phyloP scores from a whole-genome alignment of 2,113 vertebrate genomes.

The Ranitomeya variabilis region DNA sequence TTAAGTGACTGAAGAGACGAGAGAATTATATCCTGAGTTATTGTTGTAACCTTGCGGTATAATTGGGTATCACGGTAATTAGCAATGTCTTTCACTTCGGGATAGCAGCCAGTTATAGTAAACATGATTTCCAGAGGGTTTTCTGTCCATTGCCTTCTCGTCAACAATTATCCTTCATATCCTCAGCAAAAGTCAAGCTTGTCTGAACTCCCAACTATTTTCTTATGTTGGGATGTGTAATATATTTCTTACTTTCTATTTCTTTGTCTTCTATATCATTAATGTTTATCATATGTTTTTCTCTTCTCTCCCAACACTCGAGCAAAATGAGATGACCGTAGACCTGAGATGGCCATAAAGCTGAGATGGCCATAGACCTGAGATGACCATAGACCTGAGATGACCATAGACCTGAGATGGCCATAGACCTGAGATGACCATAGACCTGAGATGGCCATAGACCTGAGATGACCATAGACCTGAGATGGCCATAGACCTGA shows the following conservation, averaged over 20 bases:
- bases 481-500: no score
- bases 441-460: no score
- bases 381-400: no score
- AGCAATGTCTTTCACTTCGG: constrained; percentile 4
- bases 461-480: no score
- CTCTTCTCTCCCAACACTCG: no score
- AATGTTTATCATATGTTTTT: not conserved
- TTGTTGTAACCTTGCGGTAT: constrained; percentile 10
- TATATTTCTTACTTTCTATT: not conserved
- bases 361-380: no score
- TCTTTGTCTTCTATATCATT: not conserved
- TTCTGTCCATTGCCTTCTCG: not conserved
- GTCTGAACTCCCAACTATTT: not conserved
- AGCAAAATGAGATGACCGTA: no score
- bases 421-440: no score
- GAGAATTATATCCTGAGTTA: constrained; percentile 12
- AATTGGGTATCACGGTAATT: constrained; percentile 35
- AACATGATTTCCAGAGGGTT: constrained; percentile 20
- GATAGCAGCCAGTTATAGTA: constrained; percentile 23
- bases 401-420: no score
- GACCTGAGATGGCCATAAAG: no score
- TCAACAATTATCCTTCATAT: not conserved
- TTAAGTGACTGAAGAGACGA: not conserved
- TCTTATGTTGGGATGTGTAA: not conserved
- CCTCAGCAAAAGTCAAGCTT: not conserved